Percentiles rank a stretch among this genome's conserved stretches.
Evolutionary conservation across 2,797 vertebrate genomes (phyloP).

Genomic region (Scolopax rusticola): DNA sequence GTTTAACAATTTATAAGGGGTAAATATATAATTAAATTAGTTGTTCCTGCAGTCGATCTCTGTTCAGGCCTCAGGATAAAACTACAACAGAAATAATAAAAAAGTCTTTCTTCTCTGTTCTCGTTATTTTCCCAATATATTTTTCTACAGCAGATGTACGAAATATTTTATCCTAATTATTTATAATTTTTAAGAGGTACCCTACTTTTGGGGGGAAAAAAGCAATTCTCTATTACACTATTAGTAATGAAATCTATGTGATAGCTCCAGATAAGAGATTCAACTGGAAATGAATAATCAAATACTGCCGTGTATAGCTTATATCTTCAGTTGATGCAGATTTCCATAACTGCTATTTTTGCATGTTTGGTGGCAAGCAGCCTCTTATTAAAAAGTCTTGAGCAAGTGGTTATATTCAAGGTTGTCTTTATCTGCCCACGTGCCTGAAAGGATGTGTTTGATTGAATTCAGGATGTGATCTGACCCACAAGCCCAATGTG

Average conservation of each 20-base stretch:
- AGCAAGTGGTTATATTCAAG: not conserved
- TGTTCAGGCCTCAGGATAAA: not conserved
- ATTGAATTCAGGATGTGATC: not conserved
- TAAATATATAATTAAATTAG: not conserved
- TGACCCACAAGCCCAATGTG: not conserved
- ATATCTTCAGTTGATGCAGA: not conserved
- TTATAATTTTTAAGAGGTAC: not conserved
- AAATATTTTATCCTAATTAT: not conserved
- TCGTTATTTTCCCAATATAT: not conserved
- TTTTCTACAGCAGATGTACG: not conserved
- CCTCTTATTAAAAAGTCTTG: not conserved
- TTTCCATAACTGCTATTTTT: not conserved
- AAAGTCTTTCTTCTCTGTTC: not conserved
- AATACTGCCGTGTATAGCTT: not conserved
- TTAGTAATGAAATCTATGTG: not conserved
- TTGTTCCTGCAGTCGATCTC: fast-evolving
- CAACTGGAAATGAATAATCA: not conserved
- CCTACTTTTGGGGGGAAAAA: not conserved
- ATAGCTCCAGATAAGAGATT: not conserved
- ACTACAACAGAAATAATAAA: not conserved
- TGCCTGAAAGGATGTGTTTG: not conserved
- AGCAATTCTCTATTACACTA: not conserved
- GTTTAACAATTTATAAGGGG: not conserved
- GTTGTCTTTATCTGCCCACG: not conserved
- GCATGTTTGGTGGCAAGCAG: not conserved